Evolutionary conservation across 2,888 invertebrate genomes (phyloP).

Genomic region (Eutolmus rufibarbis): DNA sequence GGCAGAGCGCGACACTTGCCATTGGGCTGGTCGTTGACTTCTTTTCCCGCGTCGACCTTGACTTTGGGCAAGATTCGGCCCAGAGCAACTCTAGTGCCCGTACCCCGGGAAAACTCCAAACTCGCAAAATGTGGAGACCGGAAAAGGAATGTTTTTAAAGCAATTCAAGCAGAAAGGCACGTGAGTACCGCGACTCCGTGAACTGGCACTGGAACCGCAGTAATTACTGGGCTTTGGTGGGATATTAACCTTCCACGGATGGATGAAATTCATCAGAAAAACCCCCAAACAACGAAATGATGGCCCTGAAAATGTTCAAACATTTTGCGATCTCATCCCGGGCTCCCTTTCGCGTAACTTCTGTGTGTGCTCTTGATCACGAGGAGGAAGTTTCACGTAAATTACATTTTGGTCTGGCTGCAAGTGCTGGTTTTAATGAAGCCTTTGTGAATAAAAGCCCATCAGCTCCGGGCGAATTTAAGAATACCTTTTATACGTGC

Average conservation of each 20-base stretch:
- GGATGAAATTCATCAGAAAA: background rate
- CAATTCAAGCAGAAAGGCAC: background rate
- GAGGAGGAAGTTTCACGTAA: background rate
- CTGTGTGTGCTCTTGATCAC: background rate
- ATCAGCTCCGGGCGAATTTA: background rate
- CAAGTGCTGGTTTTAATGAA: background rate
- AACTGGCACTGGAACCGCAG: background rate
- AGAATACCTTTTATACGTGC: background rate
- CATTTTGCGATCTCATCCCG: background rate
- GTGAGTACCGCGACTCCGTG: background rate
- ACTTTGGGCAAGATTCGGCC: background rate
- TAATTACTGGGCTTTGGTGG: background rate
- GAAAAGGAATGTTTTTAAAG: background rate
- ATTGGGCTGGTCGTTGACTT: background rate
- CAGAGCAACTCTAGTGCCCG: background rate
- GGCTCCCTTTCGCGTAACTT: background rate
- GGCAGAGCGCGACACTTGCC: background rate
- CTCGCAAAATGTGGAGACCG: background rate
- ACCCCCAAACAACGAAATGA: background rate
- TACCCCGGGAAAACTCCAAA: background rate
- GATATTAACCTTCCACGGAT: background rate
- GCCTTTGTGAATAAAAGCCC: background rate
- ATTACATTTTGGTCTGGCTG: background rate
- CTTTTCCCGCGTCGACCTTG: background rate
- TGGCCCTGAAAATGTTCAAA: background rate